Evolutionary conservation across 2,888 invertebrate genomes (phyloP).

Genomic region (Limenitis camilla): DNA sequence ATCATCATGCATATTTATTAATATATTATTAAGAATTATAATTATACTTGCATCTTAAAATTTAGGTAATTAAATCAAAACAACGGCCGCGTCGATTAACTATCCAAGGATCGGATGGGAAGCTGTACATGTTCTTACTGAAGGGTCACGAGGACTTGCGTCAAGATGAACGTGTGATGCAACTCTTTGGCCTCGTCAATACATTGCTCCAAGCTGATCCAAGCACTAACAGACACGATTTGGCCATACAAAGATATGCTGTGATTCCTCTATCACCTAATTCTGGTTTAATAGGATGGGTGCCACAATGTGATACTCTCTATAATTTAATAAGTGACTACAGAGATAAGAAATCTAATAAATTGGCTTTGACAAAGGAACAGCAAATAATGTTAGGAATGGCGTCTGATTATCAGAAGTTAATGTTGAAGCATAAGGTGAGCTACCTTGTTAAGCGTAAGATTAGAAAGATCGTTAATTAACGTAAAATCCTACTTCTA

Average conservation of each 20-base stretch:
- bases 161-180: slow-evolving; percentile 99
- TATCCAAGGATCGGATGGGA: slow-evolving; percentile 95
- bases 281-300: slow-evolving; percentile 98
- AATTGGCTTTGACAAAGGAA: slow-evolving; percentile 95
- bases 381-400: slow-evolving; percentile 97
- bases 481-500: too few relatives aligned
- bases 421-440: slow-evolving; percentile 97
- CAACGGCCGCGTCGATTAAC: slow-evolving; percentile 96
- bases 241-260: slow-evolving; percentile 89
- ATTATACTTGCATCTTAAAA: neutral
- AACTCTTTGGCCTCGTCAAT: slow-evolving; percentile 96
- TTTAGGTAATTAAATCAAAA: slow-evolving; percentile 95
- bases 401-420: slow-evolving; percentile 98
- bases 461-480: too few relatives aligned
- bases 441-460: slow-evolving; percentile 11
- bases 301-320: slow-evolving; percentile 98
- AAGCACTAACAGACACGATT: slow-evolving; percentile 93
- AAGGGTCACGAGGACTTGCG: slow-evolving; percentile 99
- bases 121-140: slow-evolving; percentile 97
- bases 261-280: slow-evolving; percentile 98
- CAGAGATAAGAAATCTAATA: slow-evolving; percentile 88
- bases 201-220: slow-evolving; percentile 94
- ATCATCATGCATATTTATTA: too few relatives aligned
- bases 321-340: slow-evolving; percentile 98
- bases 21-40: too few relatives aligned